Base-by-base conservation (phyloP, 2,113 vertebrate species). In the Scytalopus superciliaris region DNA sequence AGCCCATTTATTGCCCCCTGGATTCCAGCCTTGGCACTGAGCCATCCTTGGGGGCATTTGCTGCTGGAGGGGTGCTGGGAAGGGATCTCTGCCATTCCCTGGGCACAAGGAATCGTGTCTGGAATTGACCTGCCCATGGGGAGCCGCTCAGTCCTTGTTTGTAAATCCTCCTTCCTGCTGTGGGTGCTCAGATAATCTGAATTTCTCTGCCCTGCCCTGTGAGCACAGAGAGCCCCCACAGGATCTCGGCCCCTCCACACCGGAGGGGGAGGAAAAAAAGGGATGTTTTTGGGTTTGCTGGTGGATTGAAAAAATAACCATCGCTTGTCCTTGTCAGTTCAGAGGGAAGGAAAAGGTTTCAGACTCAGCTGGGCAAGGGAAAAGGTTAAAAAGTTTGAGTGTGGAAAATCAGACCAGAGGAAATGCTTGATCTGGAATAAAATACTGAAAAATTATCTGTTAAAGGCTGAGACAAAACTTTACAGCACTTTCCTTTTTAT, bases 221-320 rank as follows among this genome's bases (percentile, higher is more conserved):
- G n/a, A n/a, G n/a, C n/a, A n/a, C n/a, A n/a, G n/a, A n/a, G n/a
- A 21, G 47, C 2, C 0, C 4, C 19, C 21, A 12, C 7, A 14
- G 39, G 52, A 60, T 42, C 28, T 47, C 3, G 3, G 22, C 22
- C 2, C 27, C 24, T 37, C 14, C 14, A 52, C 94, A 56, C 2
- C 10, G 24, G 3, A 53, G 35, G 23, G 40, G 39, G 55, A 89
- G 59, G 22, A 19, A 23, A n/a, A 91, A 84, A 87, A 70, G 0
- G 3, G 21, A 19, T 83, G 7, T 2, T 85, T 86, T 27, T n/a
- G n/a, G 75, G 19, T 21, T 44, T 70, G 24, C 31, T 66, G 12
- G 31, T 37, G 52, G 67, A 14, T 30, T 17, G 33, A 49, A 69
- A 69, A 62, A 88, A 27, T 25, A 74, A 39, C 12, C 12, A 6